These are phyloP conservation scores for Danionella dracula DNA, from an alignment of 2,797 vertebrate species.

Conservation along the genomic window DNA sequence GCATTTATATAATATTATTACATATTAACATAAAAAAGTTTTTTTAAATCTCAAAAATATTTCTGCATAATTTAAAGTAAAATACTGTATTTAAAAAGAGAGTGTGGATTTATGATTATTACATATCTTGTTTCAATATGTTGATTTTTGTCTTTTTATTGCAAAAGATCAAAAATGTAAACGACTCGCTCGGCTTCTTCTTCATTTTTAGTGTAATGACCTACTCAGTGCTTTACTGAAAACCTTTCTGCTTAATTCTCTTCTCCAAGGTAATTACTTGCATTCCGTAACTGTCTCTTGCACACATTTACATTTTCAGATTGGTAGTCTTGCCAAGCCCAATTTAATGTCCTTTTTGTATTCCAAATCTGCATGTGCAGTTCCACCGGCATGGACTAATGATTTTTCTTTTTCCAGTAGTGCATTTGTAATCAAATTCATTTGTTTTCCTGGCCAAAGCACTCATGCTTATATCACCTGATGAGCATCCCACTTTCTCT, in stretches of 20 bases:
- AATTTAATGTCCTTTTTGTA: constrained; percentile 73
- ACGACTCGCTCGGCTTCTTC: too few relatives aligned
- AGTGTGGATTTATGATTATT: too few relatives aligned
- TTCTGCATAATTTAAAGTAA: too few relatives aligned
- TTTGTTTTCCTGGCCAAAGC: constrained; percentile 76
- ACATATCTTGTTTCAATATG: too few relatives aligned
- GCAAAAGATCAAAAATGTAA: too few relatives aligned
- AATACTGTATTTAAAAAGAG: too few relatives aligned
- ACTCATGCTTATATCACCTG: constrained; percentile 74
- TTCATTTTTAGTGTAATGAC: too few relatives aligned
- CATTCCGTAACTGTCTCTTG: constrained; percentile 46
- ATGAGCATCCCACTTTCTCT: constrained; percentile 23
- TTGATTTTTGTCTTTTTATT: too few relatives aligned
- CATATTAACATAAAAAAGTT: too few relatives aligned
- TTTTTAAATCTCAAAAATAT: too few relatives aligned
- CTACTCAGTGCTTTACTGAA: constrained; percentile 67
- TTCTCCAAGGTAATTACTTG: constrained; percentile 64
- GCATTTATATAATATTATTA: too few relatives aligned
- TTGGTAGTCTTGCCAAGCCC: constrained; percentile 61
- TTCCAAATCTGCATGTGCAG: constrained; percentile 62
- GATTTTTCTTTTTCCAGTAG: constrained; percentile 69
- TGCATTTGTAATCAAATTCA: constrained; percentile 82
- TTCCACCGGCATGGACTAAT: constrained; percentile 77
- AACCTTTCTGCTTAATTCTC: constrained; percentile 43
- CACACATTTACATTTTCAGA: constrained; percentile 67